Conservation (phyloP, 2,888 invertebrate species). For the Oscheius myriophilus region DNA sequence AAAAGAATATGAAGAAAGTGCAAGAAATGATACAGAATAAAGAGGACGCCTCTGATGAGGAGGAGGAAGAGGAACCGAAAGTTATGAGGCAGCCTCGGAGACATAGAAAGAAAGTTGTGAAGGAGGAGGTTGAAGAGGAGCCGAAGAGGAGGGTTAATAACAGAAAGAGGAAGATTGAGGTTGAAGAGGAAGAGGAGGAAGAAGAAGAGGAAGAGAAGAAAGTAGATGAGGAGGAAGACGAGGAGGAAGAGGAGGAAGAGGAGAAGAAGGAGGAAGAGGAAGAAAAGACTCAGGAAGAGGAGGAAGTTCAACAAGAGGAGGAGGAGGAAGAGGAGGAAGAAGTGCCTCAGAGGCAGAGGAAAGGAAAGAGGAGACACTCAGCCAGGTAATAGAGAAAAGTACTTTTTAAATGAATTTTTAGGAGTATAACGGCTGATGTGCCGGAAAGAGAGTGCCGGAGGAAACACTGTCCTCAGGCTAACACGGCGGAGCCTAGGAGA, state of each 20-base stretch:
- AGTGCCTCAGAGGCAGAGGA: constrained; percentile 17
- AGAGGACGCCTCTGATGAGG: constrained; percentile 29
- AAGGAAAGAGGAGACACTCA: constrained; percentile 8
- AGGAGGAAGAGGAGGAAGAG: constrained; percentile 34
- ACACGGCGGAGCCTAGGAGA: constrained; percentile 31
- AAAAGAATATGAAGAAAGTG: constrained; percentile 28
- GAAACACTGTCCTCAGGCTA: constrained; percentile 31
- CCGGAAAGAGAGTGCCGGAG: constrained; percentile 29
- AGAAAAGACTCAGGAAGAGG: constrained; percentile 30
- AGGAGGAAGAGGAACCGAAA: constrained; percentile 19
- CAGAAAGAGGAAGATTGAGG: constrained; percentile 6
- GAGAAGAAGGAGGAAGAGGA: constrained; percentile 38
- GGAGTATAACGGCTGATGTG: constrained; percentile 15
- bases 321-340: constrained; percentile 22
- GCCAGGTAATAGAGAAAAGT: constrained; percentile 6
- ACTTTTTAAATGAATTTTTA: neutral
- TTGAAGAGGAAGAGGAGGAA: constrained; percentile 23
- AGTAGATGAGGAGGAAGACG: constrained; percentile 33
- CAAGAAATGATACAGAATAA: constrained; percentile 22
- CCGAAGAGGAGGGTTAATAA: constrained; percentile 15
- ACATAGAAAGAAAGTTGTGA: constrained; percentile 13
- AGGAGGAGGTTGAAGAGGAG: constrained; percentile 8
- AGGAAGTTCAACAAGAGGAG: constrained; percentile 32
- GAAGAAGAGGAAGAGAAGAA: constrained; percentile 33
- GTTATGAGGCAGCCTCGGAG: constrained; percentile 28